A percentile compares a stretch with the other conserved stretches of the same genome.
phyloP scores from a whole-genome alignment of 2,113 vertebrate species.

The Chunga burmeisteri region DNA sequence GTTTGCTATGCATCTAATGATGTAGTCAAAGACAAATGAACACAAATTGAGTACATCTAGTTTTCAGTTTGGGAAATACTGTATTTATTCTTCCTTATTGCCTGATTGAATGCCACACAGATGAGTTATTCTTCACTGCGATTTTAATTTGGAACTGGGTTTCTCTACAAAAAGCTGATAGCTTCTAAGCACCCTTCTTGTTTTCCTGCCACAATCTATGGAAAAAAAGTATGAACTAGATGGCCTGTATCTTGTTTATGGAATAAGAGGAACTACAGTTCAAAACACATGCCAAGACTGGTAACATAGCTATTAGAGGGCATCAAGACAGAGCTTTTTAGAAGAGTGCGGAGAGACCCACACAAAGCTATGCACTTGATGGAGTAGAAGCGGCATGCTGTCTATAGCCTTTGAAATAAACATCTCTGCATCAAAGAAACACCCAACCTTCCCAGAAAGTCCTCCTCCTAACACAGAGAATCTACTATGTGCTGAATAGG shows the following conservation, averaged over 20 bases:
- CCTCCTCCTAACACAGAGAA: neutral
- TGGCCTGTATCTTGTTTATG: neutral
- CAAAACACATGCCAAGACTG: neutral
- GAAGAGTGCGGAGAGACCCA: neutral
- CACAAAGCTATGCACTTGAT: neutral
- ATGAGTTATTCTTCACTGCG: neutral
- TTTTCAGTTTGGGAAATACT: neutral
- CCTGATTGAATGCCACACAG: neutral
- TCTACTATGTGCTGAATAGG: neutral
- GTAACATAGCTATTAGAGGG: neutral
- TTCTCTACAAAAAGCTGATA: neutral
- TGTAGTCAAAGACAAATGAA: neutral
- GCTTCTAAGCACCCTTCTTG: neutral
- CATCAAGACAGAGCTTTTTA: neutral
- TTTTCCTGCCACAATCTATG: neutral
- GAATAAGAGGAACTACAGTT: neutral
- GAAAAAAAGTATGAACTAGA: neutral
- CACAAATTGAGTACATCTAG: neutral
- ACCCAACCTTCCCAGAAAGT: neutral
- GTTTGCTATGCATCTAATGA: neutral
- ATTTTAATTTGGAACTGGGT: neutral
- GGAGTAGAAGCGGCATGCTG: neutral
- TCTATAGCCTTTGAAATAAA: neutral
- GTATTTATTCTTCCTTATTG: neutral
- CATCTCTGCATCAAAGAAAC: neutral